These are phyloP conservation scores for Limonius californicus DNA, from an alignment of 1,140 invertebrate species.

Conservation along the genomic window DNA sequence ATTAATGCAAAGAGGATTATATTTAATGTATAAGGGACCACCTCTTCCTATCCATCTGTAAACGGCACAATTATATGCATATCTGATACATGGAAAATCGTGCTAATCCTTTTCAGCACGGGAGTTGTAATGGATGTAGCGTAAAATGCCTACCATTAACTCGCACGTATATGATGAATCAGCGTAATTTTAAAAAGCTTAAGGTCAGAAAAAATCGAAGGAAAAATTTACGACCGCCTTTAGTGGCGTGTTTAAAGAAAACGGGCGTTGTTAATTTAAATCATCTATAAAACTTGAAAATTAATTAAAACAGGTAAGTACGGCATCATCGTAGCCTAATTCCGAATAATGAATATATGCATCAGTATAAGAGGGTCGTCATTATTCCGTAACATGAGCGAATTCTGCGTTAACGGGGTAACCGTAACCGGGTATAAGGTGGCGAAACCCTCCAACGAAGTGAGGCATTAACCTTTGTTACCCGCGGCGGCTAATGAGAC, in stretches of 20 bases:
- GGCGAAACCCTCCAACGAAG: slow-evolving; percentile 2
- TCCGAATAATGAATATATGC: slow-evolving; percentile 4
- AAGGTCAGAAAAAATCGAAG: no score
- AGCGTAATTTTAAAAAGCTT: no score
- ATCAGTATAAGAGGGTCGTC: slow-evolving; percentile 1
- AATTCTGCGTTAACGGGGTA: slow-evolving; percentile 5
- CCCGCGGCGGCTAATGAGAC: slow-evolving; percentile 6
- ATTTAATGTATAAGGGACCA: slow-evolving; percentile 26
- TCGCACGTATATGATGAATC: no score
- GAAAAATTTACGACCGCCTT: no score
- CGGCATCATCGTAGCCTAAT: neutral
- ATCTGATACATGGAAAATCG: neutral
- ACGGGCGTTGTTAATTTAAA: neutral
- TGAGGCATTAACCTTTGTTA: slow-evolving; percentile 15
- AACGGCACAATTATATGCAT: slow-evolving; percentile 9
- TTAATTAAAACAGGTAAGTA: neutral
- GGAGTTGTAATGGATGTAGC: neutral
- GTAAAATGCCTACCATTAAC: no score
- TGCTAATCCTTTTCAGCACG: neutral
- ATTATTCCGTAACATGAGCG: slow-evolving; percentile 3
- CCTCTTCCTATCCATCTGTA: slow-evolving; percentile 15
- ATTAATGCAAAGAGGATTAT: slow-evolving; percentile 29
- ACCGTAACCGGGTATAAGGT: slow-evolving; percentile 12
- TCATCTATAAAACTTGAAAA: neutral
- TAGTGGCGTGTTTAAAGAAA: neutral